Base-by-base conservation (phyloP, 2,888 invertebrate species). In the Lissocephala sabroskyi region DNA sequence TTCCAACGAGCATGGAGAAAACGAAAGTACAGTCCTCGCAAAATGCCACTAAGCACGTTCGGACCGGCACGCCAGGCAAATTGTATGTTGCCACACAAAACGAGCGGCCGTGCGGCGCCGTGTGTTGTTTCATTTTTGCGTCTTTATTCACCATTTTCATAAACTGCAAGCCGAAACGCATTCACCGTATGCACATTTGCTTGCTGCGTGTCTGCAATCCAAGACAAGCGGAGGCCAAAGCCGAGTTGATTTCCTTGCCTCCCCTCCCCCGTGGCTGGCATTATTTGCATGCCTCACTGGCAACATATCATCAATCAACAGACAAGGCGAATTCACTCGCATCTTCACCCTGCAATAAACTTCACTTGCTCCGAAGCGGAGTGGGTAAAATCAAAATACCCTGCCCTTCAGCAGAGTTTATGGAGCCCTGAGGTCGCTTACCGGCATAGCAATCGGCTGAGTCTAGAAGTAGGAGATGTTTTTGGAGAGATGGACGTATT, bases 291-390 rank as follows among this genome's bases (percentile, higher is more conserved):
- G 54, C 47, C 19, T 45, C 52, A 45, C 45, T 45, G 41, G 44
- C 45, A 52, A 43, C 49, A 56, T 53, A 59, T 74, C 64, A 70
- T 74, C 70, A 70, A 70, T 70, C 68, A 74, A 41, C 45, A 50
- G 52, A 54, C 45, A 42, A 37, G 18, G n/a, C n/a, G n/a, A n/a
- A n/a, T n/a, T n/a, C n/a, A n/a, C n/a, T n/a, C n/a, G n/a, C n/a
- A n/a, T n/a, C n/a, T n/a, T n/a, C n/a, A n/a, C n/a, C n/a, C n/a
- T n/a, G n/a, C n/a, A n/a, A n/a, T n/a, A n/a, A n/a, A n/a, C n/a
- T n/a, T n/a, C n/a, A n/a, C n/a, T n/a, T n/a, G n/a, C n/a, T n/a
- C n/a, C n/a, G n/a, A n/a, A n/a, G n/a, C n/a, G n/a, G n/a, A n/a
- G n/a, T n/a, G n/a, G n/a, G n/a, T n/a, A n/a, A n/a, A n/a, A n/a